These are phyloP conservation scores for Periphyllus acericola DNA, from an alignment of 2,888 invertebrate species.

Conservation along the genomic window DNA sequence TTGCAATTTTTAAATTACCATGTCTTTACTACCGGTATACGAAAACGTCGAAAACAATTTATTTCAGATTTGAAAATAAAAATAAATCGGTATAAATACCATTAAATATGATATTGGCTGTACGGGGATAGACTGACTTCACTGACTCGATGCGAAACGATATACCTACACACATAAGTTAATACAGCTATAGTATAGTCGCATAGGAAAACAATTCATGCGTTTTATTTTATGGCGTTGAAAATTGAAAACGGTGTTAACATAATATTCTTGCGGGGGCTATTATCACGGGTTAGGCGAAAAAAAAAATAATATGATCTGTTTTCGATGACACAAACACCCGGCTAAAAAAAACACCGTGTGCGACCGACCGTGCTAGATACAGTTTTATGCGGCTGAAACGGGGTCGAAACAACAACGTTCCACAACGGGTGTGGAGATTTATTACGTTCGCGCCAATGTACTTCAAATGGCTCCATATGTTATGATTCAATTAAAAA, in stretches of 20 bases:
- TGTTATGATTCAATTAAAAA: constrained; percentile 33
- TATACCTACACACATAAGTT: no score
- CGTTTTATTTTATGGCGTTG: neutral
- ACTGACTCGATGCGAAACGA: no score
- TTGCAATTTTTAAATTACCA: no score
- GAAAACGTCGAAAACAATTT: no score
- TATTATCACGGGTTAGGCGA: neutral
- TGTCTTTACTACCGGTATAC: no score
- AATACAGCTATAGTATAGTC: no score
- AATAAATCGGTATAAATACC: no score
- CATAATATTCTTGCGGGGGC: constrained; percentile 10
- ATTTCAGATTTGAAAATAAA: no score
- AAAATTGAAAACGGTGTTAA: neutral
- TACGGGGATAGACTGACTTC: no score
- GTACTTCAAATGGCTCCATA: constrained; percentile 9
- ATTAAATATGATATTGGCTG: no score
- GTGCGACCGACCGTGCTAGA: constrained; percentile 33
- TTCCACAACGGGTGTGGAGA: constrained; percentile 17
- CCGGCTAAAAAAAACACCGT: constrained; percentile 37
- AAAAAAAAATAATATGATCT: constrained; percentile 2
- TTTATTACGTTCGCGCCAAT: constrained; percentile 20
- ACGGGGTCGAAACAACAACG: constrained; percentile 38
- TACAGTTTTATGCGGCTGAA: constrained; percentile 19
- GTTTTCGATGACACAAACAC: constrained; percentile 21
- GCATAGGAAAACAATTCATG: neutral